Conservation (phyloP, 2,113 vertebrate genomes). For the Protobothrops flavoviridis region DNA sequence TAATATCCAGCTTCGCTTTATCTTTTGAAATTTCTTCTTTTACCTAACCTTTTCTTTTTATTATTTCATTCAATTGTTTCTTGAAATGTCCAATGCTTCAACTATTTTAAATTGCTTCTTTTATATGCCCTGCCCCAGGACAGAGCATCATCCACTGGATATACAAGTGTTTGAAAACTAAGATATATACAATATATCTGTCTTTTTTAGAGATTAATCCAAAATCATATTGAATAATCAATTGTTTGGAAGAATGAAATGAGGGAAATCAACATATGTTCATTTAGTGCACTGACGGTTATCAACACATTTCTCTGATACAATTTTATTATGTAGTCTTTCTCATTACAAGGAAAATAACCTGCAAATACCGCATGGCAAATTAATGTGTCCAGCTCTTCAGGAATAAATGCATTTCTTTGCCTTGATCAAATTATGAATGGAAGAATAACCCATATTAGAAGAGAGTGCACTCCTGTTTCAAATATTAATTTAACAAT, state of each 20-base stretch:
- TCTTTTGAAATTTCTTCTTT: not conserved
- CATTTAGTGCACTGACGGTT: not conserved
- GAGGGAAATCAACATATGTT: not conserved
- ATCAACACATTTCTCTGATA: too few relatives aligned
- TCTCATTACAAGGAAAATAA: too few relatives aligned
- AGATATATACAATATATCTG: not conserved
- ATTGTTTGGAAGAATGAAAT: conserved; percentile 6
- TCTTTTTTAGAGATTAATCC: not conserved
- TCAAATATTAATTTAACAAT: too few relatives aligned
- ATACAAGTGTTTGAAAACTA: not conserved
- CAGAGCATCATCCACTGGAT: not conserved
- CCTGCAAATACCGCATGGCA: too few relatives aligned
- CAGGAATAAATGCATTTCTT: too few relatives aligned
- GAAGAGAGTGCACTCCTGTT: too few relatives aligned
- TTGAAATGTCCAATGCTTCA: not conserved
- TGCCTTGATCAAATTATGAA: too few relatives aligned
- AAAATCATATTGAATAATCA: not conserved
- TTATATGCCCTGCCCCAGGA: not conserved
- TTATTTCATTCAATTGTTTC: not conserved
- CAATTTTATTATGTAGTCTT: too few relatives aligned
- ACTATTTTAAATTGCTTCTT: not conserved
- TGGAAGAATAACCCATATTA: too few relatives aligned
- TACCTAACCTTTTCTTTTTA: not conserved
- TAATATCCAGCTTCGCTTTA: not conserved
- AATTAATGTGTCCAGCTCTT: too few relatives aligned